These are phyloP conservation scores for Pavo muticus DNA, from an alignment of 2,113 vertebrate species.

Conservation along the genomic window DNA sequence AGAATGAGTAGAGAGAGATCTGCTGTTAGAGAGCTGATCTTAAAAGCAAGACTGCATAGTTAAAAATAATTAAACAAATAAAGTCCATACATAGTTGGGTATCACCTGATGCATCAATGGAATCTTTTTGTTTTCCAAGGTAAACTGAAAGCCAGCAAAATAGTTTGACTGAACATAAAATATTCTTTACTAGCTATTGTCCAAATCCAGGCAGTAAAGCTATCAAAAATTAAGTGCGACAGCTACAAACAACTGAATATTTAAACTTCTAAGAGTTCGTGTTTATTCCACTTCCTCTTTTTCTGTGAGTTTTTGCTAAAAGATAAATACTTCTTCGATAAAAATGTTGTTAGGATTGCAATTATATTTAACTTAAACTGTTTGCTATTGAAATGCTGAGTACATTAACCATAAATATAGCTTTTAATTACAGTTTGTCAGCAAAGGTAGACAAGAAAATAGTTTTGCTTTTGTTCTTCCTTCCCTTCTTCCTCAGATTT, in stretches of 20 bases:
- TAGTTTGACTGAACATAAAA: neutral
- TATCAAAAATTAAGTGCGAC: neutral
- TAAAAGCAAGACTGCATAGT: neutral
- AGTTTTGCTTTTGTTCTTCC: neutral
- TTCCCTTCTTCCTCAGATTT: constrained; percentile 42
- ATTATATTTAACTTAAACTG: neutral
- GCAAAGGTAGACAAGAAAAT: neutral
- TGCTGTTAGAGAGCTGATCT: neutral
- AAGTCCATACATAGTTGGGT: neutral
- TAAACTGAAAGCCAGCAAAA: neutral
- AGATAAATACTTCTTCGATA: neutral
- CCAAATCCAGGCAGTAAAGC: neutral
- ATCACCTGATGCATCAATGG: neutral
- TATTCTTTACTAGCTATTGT: neutral
- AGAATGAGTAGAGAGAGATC: neutral
- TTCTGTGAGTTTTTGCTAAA: neutral
- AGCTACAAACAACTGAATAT: neutral
- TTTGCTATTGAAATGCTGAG: neutral
- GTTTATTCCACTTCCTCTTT: neutral
- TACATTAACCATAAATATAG: neutral
- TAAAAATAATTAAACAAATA: neutral
- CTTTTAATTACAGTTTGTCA: neutral
- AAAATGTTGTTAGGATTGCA: neutral
- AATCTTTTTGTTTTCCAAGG: neutral
- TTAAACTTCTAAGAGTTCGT: neutral